Evolutionary conservation across 2,797 vertebrate genomes (phyloP).

Genomic region (Rachycentron canadum): DNA sequence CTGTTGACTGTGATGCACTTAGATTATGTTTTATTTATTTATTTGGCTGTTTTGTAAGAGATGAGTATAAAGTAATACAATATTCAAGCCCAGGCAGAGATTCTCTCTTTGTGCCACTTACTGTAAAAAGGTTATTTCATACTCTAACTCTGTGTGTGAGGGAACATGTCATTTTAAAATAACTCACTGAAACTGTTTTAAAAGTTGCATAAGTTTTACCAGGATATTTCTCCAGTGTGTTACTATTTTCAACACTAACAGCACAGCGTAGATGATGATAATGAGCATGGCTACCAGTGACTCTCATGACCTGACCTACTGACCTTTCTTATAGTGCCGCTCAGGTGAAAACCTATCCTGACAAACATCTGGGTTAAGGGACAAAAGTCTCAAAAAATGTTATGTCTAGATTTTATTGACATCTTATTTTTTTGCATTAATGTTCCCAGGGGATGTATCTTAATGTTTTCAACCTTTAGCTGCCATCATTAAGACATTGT

Average conservation of each 20-base stretch:
- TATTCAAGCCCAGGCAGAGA: not conserved
- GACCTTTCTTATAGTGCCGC: not conserved
- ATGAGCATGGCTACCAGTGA: not conserved
- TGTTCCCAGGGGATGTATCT: not conserved
- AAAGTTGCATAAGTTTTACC: not conserved
- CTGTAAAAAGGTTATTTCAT: constrained; percentile 25
- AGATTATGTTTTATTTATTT: constrained; percentile 21
- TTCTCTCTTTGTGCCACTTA: not conserved
- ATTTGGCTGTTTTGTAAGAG: constrained; percentile 8
- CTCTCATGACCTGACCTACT: not conserved
- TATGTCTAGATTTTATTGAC: not conserved
- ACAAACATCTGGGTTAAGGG: not conserved
- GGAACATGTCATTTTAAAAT: constrained; percentile 14
- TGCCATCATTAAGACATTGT: not conserved
- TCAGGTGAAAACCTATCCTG: not conserved
- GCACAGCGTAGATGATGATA: not conserved
- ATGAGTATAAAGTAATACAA: not conserved
- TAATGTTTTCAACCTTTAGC: not conserved
- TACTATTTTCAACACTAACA: not conserved
- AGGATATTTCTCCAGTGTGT: constrained; percentile 13
- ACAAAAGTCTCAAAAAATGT: not conserved
- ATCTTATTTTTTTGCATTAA: not conserved
- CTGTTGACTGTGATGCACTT: constrained; percentile 35
- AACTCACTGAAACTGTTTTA: not conserved
- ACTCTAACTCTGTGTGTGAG: constrained; percentile 12